Evolutionary conservation across 2,113 vertebrate genomes (phyloP).

Genomic region (Myotis lucifugus): DNA sequence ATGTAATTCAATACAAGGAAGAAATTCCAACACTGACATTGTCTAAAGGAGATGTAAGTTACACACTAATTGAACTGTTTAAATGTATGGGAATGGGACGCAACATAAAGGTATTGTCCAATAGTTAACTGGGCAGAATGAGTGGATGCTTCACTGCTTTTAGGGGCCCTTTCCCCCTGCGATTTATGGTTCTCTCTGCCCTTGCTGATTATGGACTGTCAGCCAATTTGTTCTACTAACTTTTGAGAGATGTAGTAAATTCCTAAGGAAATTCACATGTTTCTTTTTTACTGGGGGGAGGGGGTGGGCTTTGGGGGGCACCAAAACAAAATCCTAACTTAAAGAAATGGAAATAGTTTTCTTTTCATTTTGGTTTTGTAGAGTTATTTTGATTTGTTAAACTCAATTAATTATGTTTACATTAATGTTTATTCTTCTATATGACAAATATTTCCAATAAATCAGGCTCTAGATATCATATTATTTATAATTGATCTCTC

Average conservation of each 20-base stretch:
- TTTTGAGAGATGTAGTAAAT: neutral
- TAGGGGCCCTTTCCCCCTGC: neutral
- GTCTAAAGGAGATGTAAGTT: neutral
- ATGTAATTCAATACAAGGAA: neutral
- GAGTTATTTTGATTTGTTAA: neutral
- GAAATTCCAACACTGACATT: neutral
- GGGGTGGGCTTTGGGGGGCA: no score
- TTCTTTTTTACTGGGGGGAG: neutral
- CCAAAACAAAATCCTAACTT: neutral
- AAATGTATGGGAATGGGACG: neutral
- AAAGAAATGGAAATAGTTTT: neutral
- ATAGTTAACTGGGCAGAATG: neutral
- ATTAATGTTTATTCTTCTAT: neutral
- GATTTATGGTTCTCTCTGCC: neutral
- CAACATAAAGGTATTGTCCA: neutral
- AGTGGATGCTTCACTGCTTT: neutral
- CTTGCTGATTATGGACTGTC: neutral
- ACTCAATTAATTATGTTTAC: neutral
- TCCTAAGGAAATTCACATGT: neutral
- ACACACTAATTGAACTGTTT: neutral
- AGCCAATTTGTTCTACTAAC: neutral
- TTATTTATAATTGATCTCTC: neutral
- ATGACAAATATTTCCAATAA: neutral
- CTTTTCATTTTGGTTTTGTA: neutral
- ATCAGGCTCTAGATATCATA: neutral